phyloP scores from a whole-genome alignment of 2,797 vertebrate genomes.

The Tarsius wallacei region DNA sequence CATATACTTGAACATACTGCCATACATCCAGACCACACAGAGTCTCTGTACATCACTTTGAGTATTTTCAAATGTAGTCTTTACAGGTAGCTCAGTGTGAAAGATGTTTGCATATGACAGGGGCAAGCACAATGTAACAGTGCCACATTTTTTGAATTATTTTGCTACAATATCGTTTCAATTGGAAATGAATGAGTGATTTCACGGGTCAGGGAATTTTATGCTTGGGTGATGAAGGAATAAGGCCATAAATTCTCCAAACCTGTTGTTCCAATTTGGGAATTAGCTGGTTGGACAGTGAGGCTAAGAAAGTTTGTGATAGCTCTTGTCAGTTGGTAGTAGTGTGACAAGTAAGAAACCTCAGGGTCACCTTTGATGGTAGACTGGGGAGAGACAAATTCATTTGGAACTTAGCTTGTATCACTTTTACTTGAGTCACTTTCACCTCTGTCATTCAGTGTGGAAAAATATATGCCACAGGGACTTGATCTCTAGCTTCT shows the following conservation, averaged over 20 bases:
- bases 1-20: background rate
- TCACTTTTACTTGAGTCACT: constrained; percentile 70
- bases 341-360: constrained; percentile 52
- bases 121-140: background rate
- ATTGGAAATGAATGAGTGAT: constrained; percentile 17
- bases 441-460: constrained; percentile 64
- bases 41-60: background rate
- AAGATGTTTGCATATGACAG: background rate
- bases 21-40: background rate
- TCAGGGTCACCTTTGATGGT: constrained; percentile 59
- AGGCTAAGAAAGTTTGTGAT: constrained; percentile 44
- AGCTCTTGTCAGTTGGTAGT: constrained; percentile 28
- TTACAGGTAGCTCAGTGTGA: background rate
- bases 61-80: constrained; percentile 30
- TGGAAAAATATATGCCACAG: constrained; percentile 62
- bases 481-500: constrained; percentile 71
- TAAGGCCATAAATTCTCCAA: constrained; percentile 21
- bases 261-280: constrained; percentile 1
- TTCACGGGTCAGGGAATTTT: background rate
- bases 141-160: background rate
- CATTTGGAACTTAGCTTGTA: constrained; percentile 50
- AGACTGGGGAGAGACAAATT: constrained; percentile 36
- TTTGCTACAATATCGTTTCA: constrained; percentile 31
- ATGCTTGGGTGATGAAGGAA: background rate
- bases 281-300: constrained; percentile 26